phyloP scores from a whole-genome alignment of 1,140 invertebrate genomes.

The Anoplolepis gracilipes region DNA sequence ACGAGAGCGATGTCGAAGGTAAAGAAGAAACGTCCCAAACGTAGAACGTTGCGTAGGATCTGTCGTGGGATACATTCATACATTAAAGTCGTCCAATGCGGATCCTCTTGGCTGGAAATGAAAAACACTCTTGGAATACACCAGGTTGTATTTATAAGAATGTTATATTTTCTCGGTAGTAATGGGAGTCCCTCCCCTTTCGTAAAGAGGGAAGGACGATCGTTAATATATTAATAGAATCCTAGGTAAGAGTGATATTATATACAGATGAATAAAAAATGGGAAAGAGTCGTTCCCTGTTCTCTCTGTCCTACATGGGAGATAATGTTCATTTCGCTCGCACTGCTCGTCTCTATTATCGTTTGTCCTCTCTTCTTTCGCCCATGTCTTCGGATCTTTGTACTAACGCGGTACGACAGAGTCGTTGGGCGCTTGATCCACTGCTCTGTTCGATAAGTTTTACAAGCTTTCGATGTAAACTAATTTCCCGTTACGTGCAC shows the following conservation, averaged over 20 bases:
- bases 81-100: not conserved
- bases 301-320: constrained; percentile 50
- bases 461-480: constrained; percentile 45
- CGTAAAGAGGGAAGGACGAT: constrained; percentile 73
- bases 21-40: not conserved
- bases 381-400: constrained; percentile 66
- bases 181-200: constrained; percentile 80
- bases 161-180: constrained; percentile 83
- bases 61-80: not conserved
- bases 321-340: constrained; percentile 49
- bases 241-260: constrained; percentile 83
- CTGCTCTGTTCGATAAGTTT: constrained; percentile 59
- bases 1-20: not conserved
- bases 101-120: constrained; percentile 23
- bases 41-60: constrained; percentile 22
- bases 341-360: constrained; percentile 16
- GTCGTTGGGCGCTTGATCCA: constrained; percentile 48
- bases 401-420: constrained; percentile 71
- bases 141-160: constrained; percentile 84
- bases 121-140: constrained; percentile 64
- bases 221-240: constrained; percentile 84
- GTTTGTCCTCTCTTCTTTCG: constrained; percentile 16
- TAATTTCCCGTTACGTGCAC: constrained; percentile 15
- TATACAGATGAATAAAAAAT: constrained; percentile 86
- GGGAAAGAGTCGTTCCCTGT: constrained; percentile 61